A percentile compares a stretch with the other conserved stretches of the same genome.
Evolutionary conservation across 2,113 vertebrate species (phyloP).

Genomic region (Redunca redunca): DNA sequence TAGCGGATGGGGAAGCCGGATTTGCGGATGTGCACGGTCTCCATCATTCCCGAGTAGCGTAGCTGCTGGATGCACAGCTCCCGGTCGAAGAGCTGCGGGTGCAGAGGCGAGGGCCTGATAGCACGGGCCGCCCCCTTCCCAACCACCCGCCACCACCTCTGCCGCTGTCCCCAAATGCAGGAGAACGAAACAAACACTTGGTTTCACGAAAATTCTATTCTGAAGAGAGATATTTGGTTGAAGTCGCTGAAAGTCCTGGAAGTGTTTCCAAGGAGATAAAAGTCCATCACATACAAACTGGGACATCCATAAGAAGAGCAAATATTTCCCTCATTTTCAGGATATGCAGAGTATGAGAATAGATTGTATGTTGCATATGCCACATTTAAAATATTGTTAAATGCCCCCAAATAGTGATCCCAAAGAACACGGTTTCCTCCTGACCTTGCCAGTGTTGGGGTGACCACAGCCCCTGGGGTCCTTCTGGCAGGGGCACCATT

Average conservation of each 20-base stretch:
- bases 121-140: rapidly evolving
- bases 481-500: not conserved
- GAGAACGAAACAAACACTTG: not conserved
- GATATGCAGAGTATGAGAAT: not conserved
- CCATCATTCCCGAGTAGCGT: slow-evolving; percentile 96
- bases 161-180: too few relatives aligned
- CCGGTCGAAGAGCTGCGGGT: slow-evolving; percentile 89
- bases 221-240: not conserved
- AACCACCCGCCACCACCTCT: not conserved
- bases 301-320: not conserved
- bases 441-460: not conserved
- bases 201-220: not conserved
- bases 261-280: not conserved
- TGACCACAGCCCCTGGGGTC: not conserved
- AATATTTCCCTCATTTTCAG: not conserved
- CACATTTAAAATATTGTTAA: not conserved
- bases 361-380: not conserved
- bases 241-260: not conserved
- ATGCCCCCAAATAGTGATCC: not conserved
- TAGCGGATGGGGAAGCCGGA: slow-evolving; percentile 94
- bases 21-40: slow-evolving; percentile 94
- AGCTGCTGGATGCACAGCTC: slow-evolving; percentile 94
- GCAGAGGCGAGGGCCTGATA: not conserved
- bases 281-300: not conserved
- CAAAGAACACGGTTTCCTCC: not conserved